phyloP scores from a whole-genome alignment of 30 jellyfish, hydroid and myxozoan species.

The Nemopilema nomurai region DNA sequence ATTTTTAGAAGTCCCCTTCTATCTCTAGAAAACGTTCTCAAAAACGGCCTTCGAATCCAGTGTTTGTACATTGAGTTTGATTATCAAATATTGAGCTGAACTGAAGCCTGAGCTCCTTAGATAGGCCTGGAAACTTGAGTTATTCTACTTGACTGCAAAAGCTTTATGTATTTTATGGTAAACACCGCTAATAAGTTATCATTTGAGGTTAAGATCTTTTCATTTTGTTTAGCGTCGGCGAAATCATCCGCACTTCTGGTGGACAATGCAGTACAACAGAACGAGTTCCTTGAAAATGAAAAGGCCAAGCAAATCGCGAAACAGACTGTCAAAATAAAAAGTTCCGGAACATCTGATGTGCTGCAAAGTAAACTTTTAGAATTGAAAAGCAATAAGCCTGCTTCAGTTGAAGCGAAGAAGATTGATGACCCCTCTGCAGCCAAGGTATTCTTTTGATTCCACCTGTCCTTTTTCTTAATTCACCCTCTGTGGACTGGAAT shows the following conservation, averaged over 20 bases:
- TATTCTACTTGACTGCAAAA: too few relatives aligned
- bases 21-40: too few relatives aligned
- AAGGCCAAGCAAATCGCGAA: conserved; percentile 65
- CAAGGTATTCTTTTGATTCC: neutral
- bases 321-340: conserved; percentile 78
- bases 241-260: conserved; percentile 72
- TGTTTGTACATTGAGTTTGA: too few relatives aligned
- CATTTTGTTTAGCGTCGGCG: conserved; percentile 3
- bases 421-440: neutral
- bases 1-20: too few relatives aligned
- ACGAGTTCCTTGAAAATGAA: conserved; percentile 48
- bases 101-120: too few relatives aligned
- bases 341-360: conserved; percentile 60
- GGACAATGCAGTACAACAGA: conserved; percentile 76
- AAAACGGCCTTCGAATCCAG: too few relatives aligned
- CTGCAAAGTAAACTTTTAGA: conserved; percentile 65
- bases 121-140: too few relatives aligned
- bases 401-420: neutral
- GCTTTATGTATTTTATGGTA: neutral
- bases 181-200: neutral
- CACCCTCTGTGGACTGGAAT: too few relatives aligned
- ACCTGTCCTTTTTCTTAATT: too few relatives aligned
- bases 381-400: conserved; percentile 12
- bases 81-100: too few relatives aligned
- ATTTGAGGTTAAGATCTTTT: neutral